phyloP scores from a whole-genome alignment of 2,113 vertebrate species.

The Arenaria interpres region DNA sequence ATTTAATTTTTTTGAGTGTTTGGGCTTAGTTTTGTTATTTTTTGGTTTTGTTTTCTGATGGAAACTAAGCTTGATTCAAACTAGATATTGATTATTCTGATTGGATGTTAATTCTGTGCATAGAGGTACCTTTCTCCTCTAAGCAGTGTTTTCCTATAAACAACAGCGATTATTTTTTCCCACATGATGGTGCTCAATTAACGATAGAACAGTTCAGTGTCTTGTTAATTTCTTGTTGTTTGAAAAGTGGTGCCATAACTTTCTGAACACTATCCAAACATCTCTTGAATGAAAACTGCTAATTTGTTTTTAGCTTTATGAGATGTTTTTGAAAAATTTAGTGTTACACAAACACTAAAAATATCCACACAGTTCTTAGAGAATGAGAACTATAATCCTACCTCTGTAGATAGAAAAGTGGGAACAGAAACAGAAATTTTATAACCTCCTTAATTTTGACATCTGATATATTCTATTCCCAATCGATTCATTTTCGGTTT shows the following conservation, averaged over 20 bases:
- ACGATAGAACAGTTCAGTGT: neutral
- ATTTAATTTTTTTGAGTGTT: neutral
- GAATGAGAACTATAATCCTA: neutral
- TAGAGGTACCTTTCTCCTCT: neutral
- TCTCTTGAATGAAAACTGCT: neutral
- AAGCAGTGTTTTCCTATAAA: neutral
- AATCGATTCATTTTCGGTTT: neutral
- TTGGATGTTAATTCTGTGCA: neutral
- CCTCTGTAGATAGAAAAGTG: neutral
- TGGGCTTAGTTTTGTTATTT: neutral
- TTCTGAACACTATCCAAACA: neutral
- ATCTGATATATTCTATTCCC: neutral
- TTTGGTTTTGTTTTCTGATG: neutral
- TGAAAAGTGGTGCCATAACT: neutral
- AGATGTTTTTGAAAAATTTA: neutral
- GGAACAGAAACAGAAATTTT: neutral
- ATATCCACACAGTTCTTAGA: neutral
- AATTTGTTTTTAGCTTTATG: neutral
- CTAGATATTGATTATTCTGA: neutral
- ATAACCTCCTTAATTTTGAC: neutral
- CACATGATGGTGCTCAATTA: constrained; percentile 1
- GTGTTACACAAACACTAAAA: neutral
- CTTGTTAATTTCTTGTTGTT: neutral
- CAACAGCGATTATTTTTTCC: neutral
- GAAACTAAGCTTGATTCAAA: neutral